Evolutionary conservation across 1,140 invertebrate genomes (phyloP), one percentile per base, ranked within the genome.

Genomic region (Medauroidea extradentata): DNA sequence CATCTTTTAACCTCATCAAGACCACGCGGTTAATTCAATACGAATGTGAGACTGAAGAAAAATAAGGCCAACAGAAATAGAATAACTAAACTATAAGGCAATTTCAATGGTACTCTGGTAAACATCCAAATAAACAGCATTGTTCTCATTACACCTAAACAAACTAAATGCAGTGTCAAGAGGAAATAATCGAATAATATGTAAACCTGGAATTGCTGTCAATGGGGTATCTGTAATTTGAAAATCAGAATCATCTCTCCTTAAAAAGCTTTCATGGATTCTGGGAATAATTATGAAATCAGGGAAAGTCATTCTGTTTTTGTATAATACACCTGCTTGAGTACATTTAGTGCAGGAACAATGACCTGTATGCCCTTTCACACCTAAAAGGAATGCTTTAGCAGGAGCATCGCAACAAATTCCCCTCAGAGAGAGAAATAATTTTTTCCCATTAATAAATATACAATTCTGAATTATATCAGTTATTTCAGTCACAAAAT

Each of bases 321-420:
- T 38, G 2, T 54, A 4, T 34, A 53, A 67, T n/a, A 62, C 60
- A 16, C 69, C 66, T 61, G 66, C 57, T 16, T 63, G 43, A 7
- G 44, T 57, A 57, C 74, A 75, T 59, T 71, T 69, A 9, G 66
- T 59, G 64, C 74, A 76, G 5, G 66, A 63, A 57, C 61, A 65
- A 59, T 71, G 72, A 2, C 68, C 74, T 48, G 53, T 68, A 57
- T 72, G 69, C 8, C 65, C 64, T 67, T 73, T 75, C 2, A 63
- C 67, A 21, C 57, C 53, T 29, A 68, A 68, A 2, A 76, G 56
- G 61, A 66, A 73, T 24, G 72, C 51, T 58, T 63, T 64, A 24
- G 73, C 74, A 18, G 73, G 74, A 2, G 69, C 63, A 69, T 72
- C 29, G 11, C 29, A 34, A 34, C 29, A 34, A 7, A 34, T 34